phyloP scores from a whole-genome alignment of 2,113 vertebrate species.

The Colius striatus region DNA sequence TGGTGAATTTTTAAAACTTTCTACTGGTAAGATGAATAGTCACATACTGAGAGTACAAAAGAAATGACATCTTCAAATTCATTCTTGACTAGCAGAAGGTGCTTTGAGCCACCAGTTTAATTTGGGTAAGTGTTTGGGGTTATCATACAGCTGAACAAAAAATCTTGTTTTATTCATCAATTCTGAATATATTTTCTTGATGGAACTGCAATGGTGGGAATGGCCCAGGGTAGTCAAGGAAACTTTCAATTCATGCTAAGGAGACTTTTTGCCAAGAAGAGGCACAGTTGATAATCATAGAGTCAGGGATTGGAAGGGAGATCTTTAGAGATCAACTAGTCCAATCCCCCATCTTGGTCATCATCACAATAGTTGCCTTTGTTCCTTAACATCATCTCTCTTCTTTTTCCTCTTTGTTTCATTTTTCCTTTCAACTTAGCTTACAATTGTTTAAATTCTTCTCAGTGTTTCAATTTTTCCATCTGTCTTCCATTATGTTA shows the following conservation, averaged over 20 bases:
- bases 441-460: not conserved
- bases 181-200: not conserved
- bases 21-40: not conserved
- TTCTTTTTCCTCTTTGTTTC: not conserved
- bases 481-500: not conserved
- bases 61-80: not conserved
- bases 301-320: no score
- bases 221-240: not conserved
- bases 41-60: not conserved
- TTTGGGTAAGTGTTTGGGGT: not conserved
- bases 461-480: not conserved
- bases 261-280: not conserved
- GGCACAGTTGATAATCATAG: not conserved
- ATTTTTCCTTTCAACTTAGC: not conserved
- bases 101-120: not conserved
- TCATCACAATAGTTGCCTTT: not conserved
- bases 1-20: not conserved
- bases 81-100: not conserved
- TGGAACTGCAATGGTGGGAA: not conserved
- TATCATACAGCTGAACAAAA: not conserved
- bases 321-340: no score
- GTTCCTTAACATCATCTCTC: not conserved
- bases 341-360: not conserved
- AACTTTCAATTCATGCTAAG: not conserved
- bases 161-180: fast-evolving